phyloP scores from a whole-genome alignment of 1,140 invertebrate species.

The Delia radicum region DNA sequence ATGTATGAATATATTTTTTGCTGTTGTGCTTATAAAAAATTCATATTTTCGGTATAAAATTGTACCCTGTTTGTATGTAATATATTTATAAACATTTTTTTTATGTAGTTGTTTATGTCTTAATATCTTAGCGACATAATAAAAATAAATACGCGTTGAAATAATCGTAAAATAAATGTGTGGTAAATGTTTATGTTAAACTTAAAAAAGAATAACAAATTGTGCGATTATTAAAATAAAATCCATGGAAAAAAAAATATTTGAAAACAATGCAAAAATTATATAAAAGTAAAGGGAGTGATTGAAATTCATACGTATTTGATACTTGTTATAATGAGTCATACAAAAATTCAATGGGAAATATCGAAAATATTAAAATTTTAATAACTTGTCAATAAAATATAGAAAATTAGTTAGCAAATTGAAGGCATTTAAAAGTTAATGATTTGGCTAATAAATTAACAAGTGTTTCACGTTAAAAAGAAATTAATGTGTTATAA shows the following conservation, averaged over 20 bases:
- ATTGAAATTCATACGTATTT: too few relatives aligned
- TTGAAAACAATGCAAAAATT: background rate
- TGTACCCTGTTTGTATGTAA: background rate
- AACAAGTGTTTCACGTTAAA: too few relatives aligned
- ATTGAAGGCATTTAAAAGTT: too few relatives aligned
- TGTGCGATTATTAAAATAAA: background rate
- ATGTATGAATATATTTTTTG: too few relatives aligned
- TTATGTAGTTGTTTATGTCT: conserved; percentile 17
- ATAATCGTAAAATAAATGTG: conserved; percentile 23
- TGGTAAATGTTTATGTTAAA: conserved; percentile 19
- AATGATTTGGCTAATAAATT: too few relatives aligned
- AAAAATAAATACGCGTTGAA: conserved; percentile 22
- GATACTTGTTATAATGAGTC: background rate
- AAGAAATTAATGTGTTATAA: too few relatives aligned
- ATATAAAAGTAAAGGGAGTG: background rate
- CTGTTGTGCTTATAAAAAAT: background rate
- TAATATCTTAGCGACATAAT: conserved; percentile 23
- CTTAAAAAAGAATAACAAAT: background rate
- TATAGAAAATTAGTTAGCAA: too few relatives aligned
- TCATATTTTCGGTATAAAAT: background rate
- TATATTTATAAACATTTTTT: background rate
- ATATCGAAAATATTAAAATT: background rate
- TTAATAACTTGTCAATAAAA: too few relatives aligned
- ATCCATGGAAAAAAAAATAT: background rate
- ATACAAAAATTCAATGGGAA: background rate